A percentile compares a stretch with the other conserved stretches of the same genome.
These are phyloP conservation scores for Polydrusus cervinus DNA, from an alignment of 2,888 invertebrate genomes.

Conservation along the genomic window DNA sequence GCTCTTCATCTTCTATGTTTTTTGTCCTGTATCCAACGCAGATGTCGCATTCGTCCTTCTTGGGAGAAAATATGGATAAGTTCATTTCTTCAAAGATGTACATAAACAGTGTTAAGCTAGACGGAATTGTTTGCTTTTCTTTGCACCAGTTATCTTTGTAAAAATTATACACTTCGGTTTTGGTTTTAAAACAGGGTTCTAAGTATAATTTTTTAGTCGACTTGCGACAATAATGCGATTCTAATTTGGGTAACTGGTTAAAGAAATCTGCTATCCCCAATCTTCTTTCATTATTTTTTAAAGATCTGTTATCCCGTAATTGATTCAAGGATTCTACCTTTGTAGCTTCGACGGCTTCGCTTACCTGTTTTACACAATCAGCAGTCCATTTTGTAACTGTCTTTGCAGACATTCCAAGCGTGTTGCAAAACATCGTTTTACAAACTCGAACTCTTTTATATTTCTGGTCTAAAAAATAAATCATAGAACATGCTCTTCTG, in stretches of 20 bases:
- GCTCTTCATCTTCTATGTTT: too few relatives aligned
- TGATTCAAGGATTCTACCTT: constrained; percentile 9
- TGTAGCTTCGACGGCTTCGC: constrained; percentile 19
- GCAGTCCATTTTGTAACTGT: constrained; percentile 35
- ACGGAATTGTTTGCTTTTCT: constrained; percentile 3
- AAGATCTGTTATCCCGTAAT: background rate
- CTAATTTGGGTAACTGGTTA: constrained; percentile 14
- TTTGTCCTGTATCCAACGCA: too few relatives aligned
- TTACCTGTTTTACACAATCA: background rate
- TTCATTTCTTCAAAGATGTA: constrained; percentile 25
- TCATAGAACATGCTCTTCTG: constrained; percentile 20
- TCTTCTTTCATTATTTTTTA: constrained; percentile 14
- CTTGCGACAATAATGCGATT: constrained; percentile 18
- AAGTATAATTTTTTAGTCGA: constrained; percentile 27
- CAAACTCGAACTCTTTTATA: constrained; percentile 33
- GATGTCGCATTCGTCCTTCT: constrained; percentile 39
- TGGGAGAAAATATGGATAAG: constrained; percentile 18
- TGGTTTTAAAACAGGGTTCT: constrained; percentile 30
- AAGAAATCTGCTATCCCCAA: constrained; percentile 18
- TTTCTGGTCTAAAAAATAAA: constrained; percentile 22
- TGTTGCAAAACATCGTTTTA: constrained; percentile 36
- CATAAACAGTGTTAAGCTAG: constrained; percentile 15
- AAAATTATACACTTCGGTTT: constrained; percentile 6
- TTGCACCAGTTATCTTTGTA: constrained; percentile 36
- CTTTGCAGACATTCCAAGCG: constrained; percentile 38